These are phyloP conservation scores for Drosophila glabriapex DNA, from an alignment of 2,888 invertebrate genomes.

Conservation along the genomic window DNA sequence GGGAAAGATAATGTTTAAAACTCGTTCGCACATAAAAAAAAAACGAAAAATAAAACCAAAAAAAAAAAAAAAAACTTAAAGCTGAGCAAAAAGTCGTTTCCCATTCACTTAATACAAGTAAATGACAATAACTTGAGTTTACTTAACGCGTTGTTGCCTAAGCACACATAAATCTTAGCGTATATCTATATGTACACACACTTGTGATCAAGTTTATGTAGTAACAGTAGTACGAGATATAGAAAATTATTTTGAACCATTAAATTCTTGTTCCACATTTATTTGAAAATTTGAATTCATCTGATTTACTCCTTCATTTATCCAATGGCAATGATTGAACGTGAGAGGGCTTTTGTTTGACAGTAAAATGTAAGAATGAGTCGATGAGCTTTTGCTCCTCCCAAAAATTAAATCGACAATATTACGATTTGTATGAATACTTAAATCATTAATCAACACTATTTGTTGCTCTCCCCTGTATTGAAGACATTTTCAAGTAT, in stretches of 20 bases:
- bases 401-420: not conserved
- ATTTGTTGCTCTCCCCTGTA: not conserved
- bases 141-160: slow-evolving; percentile 47
- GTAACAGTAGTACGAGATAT: not conserved
- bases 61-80: not conserved
- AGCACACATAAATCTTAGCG: slow-evolving; percentile 44
- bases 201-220: not conserved
- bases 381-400: too few species aligned
- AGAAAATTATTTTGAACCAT: not conserved
- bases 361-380: too few species aligned
- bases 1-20: slow-evolving; percentile 45
- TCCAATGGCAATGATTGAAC: not conserved
- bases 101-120: slow-evolving; percentile 67
- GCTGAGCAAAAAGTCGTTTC: slow-evolving; percentile 57
- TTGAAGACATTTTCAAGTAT: not conserved
- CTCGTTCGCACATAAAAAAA: slow-evolving; percentile 43
- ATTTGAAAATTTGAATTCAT: not conserved
- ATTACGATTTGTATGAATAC: not conserved
- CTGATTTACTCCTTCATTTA: not conserved
- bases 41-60: not conserved
- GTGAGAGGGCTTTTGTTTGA: too few species aligned
- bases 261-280: not conserved
- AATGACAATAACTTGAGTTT: slow-evolving; percentile 70
- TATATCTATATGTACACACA: not conserved
- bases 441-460: not conserved